A percentile compares a stretch with the other conserved stretches of the same genome.
phyloP scores from a whole-genome alignment of 2,888 invertebrate genomes.

The Mythimna pallens region DNA sequence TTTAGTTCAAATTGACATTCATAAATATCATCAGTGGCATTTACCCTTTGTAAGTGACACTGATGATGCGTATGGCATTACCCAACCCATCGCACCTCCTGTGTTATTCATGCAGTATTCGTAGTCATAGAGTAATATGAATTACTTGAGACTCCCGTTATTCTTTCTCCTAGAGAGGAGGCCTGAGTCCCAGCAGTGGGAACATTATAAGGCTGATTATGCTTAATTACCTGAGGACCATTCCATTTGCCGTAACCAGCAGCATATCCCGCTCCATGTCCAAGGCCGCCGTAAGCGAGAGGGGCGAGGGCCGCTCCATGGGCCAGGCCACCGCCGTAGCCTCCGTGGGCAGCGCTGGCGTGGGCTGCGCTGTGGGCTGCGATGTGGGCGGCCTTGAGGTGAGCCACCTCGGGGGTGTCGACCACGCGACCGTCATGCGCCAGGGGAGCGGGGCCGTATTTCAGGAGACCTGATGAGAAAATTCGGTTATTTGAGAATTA shows the following conservation, averaged over 20 bases:
- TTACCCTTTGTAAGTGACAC: no score
- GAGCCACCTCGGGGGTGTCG: slow-evolving; percentile 90
- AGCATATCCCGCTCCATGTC: slow-evolving; percentile 74
- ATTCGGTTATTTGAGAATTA: background rate
- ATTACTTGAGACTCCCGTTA: slow-evolving; percentile 69
- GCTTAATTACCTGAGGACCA: slow-evolving; percentile 78
- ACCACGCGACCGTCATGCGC: slow-evolving; percentile 88
- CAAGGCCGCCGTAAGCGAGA: slow-evolving; percentile 72
- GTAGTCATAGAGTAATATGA: no score
- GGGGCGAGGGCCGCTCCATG: slow-evolving; percentile 72
- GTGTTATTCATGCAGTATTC: background rate
- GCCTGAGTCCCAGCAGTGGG: no score
- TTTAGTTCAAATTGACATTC: no score
- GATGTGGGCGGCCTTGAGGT: slow-evolving; percentile 90
- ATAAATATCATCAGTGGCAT: no score
- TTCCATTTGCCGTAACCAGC: slow-evolving; percentile 87
- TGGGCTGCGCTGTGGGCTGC: slow-evolving; percentile 86
- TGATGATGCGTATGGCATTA: no score
- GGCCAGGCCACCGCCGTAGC: slow-evolving; percentile 69
- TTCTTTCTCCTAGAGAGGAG: no score
- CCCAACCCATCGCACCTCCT: no score
- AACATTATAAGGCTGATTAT: no score
- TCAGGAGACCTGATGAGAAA: slow-evolving; percentile 81
- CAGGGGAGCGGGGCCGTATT: slow-evolving; percentile 89
- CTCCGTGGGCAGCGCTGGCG: slow-evolving; percentile 74